Evolutionary conservation across 2,113 vertebrate species (phyloP).

Genomic region (Collichthys lucidus): DNA sequence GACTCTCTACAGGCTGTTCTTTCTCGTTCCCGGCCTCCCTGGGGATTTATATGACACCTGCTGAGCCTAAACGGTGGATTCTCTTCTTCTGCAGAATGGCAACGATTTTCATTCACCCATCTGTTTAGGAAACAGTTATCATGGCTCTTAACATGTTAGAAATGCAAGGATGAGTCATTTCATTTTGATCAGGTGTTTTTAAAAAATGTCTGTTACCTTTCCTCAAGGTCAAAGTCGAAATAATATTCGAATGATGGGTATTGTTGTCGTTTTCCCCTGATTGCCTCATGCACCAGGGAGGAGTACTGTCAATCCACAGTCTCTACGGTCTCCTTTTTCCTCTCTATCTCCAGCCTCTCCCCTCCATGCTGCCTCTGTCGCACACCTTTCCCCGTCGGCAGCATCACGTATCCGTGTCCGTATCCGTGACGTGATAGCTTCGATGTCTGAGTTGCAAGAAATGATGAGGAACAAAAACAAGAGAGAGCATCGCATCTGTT

Average conservation of each 20-base stretch:
- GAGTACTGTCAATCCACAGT: background rate
- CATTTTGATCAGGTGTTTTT: background rate
- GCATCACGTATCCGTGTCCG: constrained; percentile 14
- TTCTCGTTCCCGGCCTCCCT: constrained; percentile 40
- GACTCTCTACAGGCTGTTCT: constrained; percentile 67
- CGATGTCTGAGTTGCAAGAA: constrained; percentile 24
- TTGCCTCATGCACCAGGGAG: constrained; percentile 16
- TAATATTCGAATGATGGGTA: background rate
- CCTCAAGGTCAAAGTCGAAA: constrained; percentile 23
- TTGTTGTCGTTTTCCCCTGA: constrained; percentile 1
- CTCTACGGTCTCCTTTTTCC: background rate
- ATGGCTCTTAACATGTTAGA: constrained; percentile 16
- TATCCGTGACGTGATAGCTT: background rate
- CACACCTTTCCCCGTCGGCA: background rate
- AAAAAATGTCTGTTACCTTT: background rate
- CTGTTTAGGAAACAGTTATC: constrained; percentile 54
- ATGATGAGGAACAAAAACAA: constrained; percentile 15
- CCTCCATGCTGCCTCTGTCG: background rate
- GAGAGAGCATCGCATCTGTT: constrained; percentile 31
- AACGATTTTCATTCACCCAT: constrained; percentile 63
- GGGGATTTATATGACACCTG: constrained; percentile 66
- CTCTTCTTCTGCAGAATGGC: constrained; percentile 33
- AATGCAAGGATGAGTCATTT: constrained; percentile 13
- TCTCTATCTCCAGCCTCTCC: background rate
- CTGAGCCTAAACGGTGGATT: constrained; percentile 58